Evolutionary conservation across 2,888 invertebrate genomes (phyloP).

Genomic region (Acronicta alni): DNA sequence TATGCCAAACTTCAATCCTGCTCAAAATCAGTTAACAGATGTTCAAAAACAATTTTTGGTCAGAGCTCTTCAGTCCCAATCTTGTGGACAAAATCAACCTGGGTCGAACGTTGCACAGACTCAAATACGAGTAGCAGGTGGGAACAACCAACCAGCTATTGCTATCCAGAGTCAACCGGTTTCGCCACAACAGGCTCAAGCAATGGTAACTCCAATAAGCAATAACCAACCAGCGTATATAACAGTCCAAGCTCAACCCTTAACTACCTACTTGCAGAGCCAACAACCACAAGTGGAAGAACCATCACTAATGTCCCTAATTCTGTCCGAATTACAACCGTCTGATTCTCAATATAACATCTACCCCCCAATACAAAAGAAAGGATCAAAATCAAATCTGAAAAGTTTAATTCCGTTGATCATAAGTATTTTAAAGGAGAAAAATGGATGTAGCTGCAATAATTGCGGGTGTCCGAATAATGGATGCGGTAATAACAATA

Average conservation of each 20-base stretch:
- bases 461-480: constrained; percentile 62
- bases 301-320: constrained; percentile 54
- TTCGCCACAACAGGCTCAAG: constrained; percentile 38
- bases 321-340: constrained; percentile 59
- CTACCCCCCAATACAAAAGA: constrained; percentile 47
- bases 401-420: constrained; percentile 78
- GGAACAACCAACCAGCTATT: constrained; percentile 24
- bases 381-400: constrained; percentile 64
- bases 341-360: constrained; percentile 38
- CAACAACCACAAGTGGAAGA: constrained; percentile 47
- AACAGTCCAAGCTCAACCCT: constrained; percentile 59
- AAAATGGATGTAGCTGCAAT: constrained; percentile 63
- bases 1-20: constrained; percentile 34
- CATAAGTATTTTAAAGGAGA: constrained; percentile 76
- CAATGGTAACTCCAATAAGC: constrained; percentile 37
- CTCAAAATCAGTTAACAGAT: constrained; percentile 50
- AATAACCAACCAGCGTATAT: constrained; percentile 54
- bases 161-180: constrained; percentile 15
- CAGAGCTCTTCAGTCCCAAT: constrained; percentile 42
- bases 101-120: constrained; percentile 17
- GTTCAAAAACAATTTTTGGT: constrained; percentile 53
- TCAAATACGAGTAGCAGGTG: constrained; percentile 23
- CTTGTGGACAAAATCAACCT: constrained; percentile 38
- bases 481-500: constrained; percentile 28
- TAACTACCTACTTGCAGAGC: constrained; percentile 34